Base-by-base conservation (phyloP, 2,888 invertebrate species). In the Dioctria rufipes region DNA sequence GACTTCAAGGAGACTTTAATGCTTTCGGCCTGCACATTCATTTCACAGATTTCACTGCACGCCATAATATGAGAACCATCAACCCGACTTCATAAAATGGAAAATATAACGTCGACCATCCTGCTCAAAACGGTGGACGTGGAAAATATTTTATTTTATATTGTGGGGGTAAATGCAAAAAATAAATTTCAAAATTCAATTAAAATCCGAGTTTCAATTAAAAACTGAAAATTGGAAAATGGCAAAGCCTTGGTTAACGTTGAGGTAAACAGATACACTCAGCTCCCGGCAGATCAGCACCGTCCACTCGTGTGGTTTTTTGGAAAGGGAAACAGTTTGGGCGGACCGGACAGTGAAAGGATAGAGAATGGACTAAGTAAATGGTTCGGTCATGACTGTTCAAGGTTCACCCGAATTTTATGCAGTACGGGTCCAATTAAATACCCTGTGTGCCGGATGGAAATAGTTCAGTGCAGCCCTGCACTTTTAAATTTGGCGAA, bases 161-260 rank as follows among this genome's bases (percentile, higher is more conserved):
- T 37, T 37, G 58, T 42, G 58, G 40, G 11, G 42, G 46, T 39
- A 42, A 75, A 75, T 39, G 73, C 42, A 60, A 60, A 60, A 75
- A 73, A 75, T 42, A 43, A 75, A 75, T 75, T 75, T 75, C 43
- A 75, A 75, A 75, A 75, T 75, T 75, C 60, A 75, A 75, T 75
- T 75, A 75, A 60, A 75, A 75, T 75, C 60, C 43, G 73, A 75
- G 43, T 75, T 75, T 75, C 73, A 60, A 75, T 75, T 75, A 75
- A 75, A 75, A 75, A 75, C 73, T 60, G 73, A 43, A 75, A 75
- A 75, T 75, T 75, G 73, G 43, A 75, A 60, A 75, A 75, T 60
- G 63, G 63, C 63, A 6, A n/a, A 42, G 60, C 40, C 63, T 60
- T 60, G 58, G 73, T 75, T 75, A 75, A 43, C 73, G 51, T 4